Evolutionary conservation across 1,140 invertebrate species (phyloP).

Genomic region (Zaprionus inermis): DNA sequence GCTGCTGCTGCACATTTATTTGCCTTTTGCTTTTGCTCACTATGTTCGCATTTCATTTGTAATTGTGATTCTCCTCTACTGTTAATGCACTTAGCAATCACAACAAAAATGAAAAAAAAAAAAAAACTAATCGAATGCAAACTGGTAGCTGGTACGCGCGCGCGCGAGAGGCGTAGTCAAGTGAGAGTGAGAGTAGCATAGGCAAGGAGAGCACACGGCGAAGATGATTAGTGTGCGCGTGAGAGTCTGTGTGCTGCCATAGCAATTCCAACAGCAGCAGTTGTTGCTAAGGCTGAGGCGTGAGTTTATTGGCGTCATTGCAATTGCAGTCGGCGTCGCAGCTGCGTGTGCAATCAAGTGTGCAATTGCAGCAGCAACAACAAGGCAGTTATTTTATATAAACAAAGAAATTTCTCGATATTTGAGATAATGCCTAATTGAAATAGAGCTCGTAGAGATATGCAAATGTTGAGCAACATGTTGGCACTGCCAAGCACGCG

Average conservation of each 20-base stretch:
- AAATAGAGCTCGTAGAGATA: constrained; percentile 19
- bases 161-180: constrained; percentile 6
- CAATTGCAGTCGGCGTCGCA: constrained; percentile 25
- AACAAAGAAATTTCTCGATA: constrained; percentile 22
- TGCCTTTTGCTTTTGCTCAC: constrained; percentile 14
- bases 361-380: constrained; percentile 54
- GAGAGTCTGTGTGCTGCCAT: not conserved
- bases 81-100: constrained; percentile 49
- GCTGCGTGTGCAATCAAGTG: constrained; percentile 71
- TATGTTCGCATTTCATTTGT: constrained; percentile 42
- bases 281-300: constrained; percentile 34
- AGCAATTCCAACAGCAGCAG: constrained; percentile 9
- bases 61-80: constrained; percentile 31
- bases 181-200: constrained; percentile 1
- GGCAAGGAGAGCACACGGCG: not conserved
- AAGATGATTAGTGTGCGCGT: constrained; percentile 2
- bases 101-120: constrained; percentile 37
- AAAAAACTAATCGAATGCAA: constrained; percentile 21
- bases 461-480: constrained; percentile 55
- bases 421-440: constrained; percentile 12
- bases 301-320: constrained; percentile 70
- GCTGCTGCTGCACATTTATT: constrained; percentile 20
- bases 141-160: no score
- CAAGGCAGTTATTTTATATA: constrained; percentile 33
- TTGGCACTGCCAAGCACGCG: constrained; percentile 18